Evolutionary conservation across 1,140 invertebrate species (phyloP), one percentile per base, ranked within the genome.

Genomic region (Musca vetustissima): DNA sequence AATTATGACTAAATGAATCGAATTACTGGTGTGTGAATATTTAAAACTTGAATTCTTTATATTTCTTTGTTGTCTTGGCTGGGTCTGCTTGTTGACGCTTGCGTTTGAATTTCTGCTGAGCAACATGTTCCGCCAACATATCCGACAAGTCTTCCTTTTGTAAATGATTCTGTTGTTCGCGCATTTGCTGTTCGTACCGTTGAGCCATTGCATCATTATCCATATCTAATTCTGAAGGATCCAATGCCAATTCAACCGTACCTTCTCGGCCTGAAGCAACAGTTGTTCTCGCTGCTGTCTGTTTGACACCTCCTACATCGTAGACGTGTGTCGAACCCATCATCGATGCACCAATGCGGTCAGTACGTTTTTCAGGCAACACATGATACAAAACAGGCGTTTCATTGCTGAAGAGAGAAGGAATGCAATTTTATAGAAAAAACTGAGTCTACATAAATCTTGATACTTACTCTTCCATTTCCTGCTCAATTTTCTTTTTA

Each of bases 321-420:
- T 99, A 98, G 0, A 97, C 93, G 83, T 99, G 97, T 0, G 95
- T 97, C 15, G 97, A 99, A 6, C 91, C 97, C 97, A 99, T 99
- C 97, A 99, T 99, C 75, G 96, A 93, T 9, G 89, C 90, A 13
- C 94, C 94, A 66, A 99, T 89, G 67, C 91, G 87, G 64, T 97
- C 95, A 9, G 93, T 90, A 66, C 96, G 91, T 78, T 97, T 94
- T 85, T 99, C 98, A 25, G 96, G 96, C 64, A 99, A 82, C 57
- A 99, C 92, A 72, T 95, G 96, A 79, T 96, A 98, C 15, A 98
- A 83, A 1, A 92, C 89, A 22, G 96, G 96, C 1, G 94, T 96
- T 73, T 97, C 95, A 47, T 89, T 92, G 53, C 92, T 92, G 72
- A 75, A 74, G 80, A 65, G 70, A 57, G 53, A 73, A 61, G 17